Percentiles rank a stretch among this genome's conserved stretches.
Conservation (phyloP, 2,888 invertebrate species). For the Itoplectis maculator region DNA sequence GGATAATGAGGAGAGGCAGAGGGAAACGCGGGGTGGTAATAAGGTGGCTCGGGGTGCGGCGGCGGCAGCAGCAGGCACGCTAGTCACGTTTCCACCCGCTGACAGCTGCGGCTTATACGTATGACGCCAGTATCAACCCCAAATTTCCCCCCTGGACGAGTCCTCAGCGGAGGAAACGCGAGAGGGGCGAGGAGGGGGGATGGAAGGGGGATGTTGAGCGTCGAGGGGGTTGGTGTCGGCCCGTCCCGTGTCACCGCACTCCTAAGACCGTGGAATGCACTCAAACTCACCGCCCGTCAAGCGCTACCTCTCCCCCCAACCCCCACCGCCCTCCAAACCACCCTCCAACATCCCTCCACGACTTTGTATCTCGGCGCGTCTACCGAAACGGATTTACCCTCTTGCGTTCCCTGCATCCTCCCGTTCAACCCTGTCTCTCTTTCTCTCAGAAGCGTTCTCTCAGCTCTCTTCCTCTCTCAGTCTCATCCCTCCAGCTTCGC, state of each 20-base stretch:
- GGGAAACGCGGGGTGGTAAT: slow-evolving; percentile 80
- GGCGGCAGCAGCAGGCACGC: slow-evolving; percentile 76
- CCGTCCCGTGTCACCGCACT: slow-evolving; percentile 79
- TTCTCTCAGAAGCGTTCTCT: slow-evolving; percentile 41
- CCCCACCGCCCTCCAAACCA: slow-evolving; percentile 23
- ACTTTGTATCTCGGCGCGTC: slow-evolving; percentile 67
- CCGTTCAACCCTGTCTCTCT: slow-evolving; percentile 22
- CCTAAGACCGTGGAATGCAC: slow-evolving; percentile 82
- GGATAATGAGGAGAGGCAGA: slow-evolving; percentile 82
- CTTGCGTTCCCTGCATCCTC: slow-evolving; percentile 15
- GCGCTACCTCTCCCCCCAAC: slow-evolving; percentile 41
- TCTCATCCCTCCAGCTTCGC: slow-evolving; percentile 41
- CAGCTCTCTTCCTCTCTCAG: slow-evolving; percentile 10
- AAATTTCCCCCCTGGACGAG: slow-evolving; percentile 78
- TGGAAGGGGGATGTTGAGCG: slow-evolving; percentile 52
- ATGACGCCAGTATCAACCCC: slow-evolving; percentile 84
- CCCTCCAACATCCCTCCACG: slow-evolving; percentile 47
- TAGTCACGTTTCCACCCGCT: slow-evolving; percentile 84
- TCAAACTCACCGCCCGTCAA: slow-evolving; percentile 79
- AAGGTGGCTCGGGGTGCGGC: slow-evolving; percentile 79
- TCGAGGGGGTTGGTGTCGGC: slow-evolving; percentile 57
- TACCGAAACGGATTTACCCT: slow-evolving; percentile 67
- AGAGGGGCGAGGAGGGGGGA: slow-evolving; percentile 21
- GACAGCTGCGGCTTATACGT: slow-evolving; percentile 85
- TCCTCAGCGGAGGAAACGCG: slow-evolving; percentile 66